phyloP scores from a whole-genome alignment of 2,113 vertebrate species.

The Catharus bicknelli region DNA sequence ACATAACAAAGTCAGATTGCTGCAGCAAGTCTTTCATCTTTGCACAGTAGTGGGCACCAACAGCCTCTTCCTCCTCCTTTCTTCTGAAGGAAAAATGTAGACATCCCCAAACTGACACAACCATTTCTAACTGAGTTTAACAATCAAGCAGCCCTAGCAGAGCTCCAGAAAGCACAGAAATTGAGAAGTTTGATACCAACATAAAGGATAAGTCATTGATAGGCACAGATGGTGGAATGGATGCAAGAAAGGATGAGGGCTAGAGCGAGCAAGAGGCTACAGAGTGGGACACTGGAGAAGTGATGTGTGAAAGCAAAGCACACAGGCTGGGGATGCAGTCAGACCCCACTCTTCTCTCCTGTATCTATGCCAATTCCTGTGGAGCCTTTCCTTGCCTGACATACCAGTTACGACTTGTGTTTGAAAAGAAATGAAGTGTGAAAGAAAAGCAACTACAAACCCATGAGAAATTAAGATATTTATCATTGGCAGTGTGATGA shows the following conservation, averaged over 20 bases:
- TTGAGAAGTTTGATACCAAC: background rate
- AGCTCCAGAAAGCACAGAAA: background rate
- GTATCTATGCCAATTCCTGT: background rate
- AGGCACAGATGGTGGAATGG: background rate
- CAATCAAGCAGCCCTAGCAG: background rate
- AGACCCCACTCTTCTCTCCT: background rate
- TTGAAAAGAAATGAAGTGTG: background rate
- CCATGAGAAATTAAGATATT: background rate
- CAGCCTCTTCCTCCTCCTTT: constrained; percentile 74
- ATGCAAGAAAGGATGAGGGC: background rate
- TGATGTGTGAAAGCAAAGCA: background rate
- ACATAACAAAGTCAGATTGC: constrained; percentile 79
- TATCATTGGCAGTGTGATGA: background rate
- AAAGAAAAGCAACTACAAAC: background rate
- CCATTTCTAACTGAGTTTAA: background rate
- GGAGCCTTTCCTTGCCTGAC: background rate
- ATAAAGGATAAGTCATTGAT: background rate
- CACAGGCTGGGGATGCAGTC: background rate
- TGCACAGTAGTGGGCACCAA: constrained; percentile 76
- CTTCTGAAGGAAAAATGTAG: constrained; percentile 51
- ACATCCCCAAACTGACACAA: rapidly evolving
- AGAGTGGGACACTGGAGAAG: background rate
- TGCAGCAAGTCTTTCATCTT: constrained; percentile 76
- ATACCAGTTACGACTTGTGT: background rate
- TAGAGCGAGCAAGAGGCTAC: background rate